Conservation (phyloP, 2,888 invertebrate species). For the Hymenopus coronatus region DNA sequence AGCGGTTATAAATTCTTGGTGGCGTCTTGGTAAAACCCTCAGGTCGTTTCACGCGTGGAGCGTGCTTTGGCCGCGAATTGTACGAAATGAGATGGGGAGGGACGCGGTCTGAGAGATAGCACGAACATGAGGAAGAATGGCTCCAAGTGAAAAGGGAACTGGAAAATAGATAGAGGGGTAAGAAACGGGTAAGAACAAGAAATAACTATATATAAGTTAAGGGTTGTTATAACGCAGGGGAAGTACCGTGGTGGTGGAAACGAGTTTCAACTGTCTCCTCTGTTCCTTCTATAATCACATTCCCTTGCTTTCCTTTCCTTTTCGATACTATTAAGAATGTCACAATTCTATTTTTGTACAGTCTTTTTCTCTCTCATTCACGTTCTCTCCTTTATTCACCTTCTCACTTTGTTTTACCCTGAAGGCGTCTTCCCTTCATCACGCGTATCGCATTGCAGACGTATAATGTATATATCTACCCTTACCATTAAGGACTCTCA, state of each 20-base stretch:
- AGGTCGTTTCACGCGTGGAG: neutral
- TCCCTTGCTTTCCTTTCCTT: neutral
- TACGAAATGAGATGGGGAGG: neutral
- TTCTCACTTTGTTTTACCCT: neutral
- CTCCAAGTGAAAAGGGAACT: neutral
- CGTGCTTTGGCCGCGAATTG: slow-evolving; percentile 11
- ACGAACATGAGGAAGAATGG: neutral
- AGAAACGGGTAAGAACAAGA: neutral
- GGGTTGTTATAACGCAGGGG: neutral
- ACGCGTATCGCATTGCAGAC: neutral
- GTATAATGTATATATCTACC: neutral
- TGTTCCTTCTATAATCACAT: neutral
- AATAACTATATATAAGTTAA: neutral
- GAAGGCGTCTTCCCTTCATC: neutral
- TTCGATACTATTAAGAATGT: neutral
- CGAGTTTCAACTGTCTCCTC: neutral
- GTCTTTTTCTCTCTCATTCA: neutral
- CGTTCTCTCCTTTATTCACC: neutral
- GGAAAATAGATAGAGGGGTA: neutral
- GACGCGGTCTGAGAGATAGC: neutral
- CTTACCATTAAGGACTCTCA: neutral
- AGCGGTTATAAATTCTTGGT: slow-evolving; percentile 4
- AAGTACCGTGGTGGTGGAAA: neutral
- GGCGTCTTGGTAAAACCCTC: neutral
- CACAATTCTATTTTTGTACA: neutral